Evolutionary conservation across 1,140 invertebrate genomes (phyloP), one percentile per base, ranked within the genome.

Genomic region (Thalassaphorura encarpata): DNA sequence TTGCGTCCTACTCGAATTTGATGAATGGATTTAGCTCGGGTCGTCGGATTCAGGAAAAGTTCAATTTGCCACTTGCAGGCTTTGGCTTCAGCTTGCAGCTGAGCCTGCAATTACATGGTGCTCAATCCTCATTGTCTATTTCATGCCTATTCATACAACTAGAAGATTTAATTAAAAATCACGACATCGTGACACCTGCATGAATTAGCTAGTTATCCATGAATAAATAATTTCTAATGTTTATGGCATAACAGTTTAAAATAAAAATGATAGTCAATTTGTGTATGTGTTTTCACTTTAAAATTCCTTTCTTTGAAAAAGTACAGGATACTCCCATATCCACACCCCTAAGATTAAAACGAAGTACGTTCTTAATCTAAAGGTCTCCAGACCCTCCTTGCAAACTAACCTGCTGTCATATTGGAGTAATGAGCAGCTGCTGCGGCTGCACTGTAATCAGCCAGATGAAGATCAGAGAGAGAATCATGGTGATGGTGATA

Each of bases 371-470:
- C n/a, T n/a, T 11, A 36, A 36, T n/a, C n/a, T n/a, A n/a, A 36
- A 36, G 33, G n/a, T 11, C 11, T 11, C n/a, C 11, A 36, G 11
- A n/a, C 33, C 11, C 46, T 24, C 4, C 23, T 24, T 48, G 24
- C 6, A 13, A 6, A n/a, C 50, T 28, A 47, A 61, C 59, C 63
- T 52, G 60, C 63, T 49, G 63, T 58, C 59, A 62, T 65, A 45
- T 65, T 65, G n/a, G 60, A 62, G 62, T 64, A 60, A 52, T 65
- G 51, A 59, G 66, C 45, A 55, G 67, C 51, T 48, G 65, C 57
- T 61, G 63, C 56, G 54, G 60, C 27, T 62, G 52, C 43, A 64
- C 66, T 39, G 64, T 63, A 41, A 29, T 56, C 58, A 3, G 56
- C 59, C n/a, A 62, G 45, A 52, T 69, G 66, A 50, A 58, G 54